phyloP scores from a whole-genome alignment of 2,797 vertebrate genomes.

The Danio choprae region DNA sequence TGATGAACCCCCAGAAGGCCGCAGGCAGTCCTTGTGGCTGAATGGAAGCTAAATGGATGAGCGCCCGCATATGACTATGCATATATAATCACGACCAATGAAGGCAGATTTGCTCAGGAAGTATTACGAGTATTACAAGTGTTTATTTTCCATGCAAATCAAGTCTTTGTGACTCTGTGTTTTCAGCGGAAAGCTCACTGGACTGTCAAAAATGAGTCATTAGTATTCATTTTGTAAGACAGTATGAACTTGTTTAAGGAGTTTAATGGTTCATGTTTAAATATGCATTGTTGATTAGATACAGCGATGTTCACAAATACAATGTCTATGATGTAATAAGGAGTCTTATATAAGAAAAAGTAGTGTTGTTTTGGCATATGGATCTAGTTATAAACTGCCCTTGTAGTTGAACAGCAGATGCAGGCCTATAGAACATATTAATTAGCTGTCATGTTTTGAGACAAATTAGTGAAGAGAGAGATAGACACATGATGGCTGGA shows the following conservation, averaged over 20 bases:
- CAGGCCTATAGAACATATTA: constrained; percentile 9
- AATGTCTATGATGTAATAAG: neutral
- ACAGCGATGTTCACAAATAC: neutral
- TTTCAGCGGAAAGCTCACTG: neutral
- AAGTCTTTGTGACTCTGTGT: neutral
- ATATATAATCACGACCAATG: neutral
- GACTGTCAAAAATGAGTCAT: neutral
- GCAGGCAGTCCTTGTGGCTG: neutral
- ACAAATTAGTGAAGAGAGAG: constrained; percentile 18
- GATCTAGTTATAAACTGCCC: neutral
- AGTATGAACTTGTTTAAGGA: neutral
- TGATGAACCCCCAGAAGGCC: neutral
- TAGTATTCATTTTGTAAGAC: neutral
- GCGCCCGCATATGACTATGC: neutral
- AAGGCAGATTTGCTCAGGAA: neutral
- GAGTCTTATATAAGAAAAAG: neutral
- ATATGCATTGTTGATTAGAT: neutral
- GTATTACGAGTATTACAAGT: neutral
- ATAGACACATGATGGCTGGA: neutral
- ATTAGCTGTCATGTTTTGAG: constrained; percentile 39
- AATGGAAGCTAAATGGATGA: constrained; percentile 12
- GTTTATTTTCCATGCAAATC: constrained; percentile 11
- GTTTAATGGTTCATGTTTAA: neutral
- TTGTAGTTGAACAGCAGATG: constrained; percentile 28
- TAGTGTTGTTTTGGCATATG: neutral